Percentiles rank a stretch among this genome's conserved stretches.
phyloP scores from a whole-genome alignment of 2,888 invertebrate species.

The Leptopilina syphax region DNA sequence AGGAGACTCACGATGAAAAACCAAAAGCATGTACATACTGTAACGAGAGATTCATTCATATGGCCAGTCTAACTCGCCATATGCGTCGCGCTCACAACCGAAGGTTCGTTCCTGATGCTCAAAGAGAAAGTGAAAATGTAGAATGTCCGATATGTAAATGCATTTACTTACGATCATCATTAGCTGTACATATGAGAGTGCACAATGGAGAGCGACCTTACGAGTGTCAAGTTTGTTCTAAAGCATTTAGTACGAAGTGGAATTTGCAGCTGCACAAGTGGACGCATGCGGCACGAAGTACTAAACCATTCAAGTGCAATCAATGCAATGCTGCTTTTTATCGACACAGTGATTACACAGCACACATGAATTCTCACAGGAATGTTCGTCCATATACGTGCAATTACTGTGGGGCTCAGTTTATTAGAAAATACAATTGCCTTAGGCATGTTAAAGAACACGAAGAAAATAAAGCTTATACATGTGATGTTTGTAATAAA shows the following conservation, averaged over 20 bases:
- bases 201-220: conserved; percentile 87
- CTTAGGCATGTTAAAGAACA: conserved; percentile 91
- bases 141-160: conserved; percentile 88
- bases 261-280: conserved; percentile 92
- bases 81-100: conserved; percentile 89
- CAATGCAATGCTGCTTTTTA: conserved; percentile 92
- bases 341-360: conserved; percentile 87
- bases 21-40: conserved; percentile 92
- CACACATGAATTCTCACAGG: conserved; percentile 92
- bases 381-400: conserved; percentile 91
- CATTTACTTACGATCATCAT: conserved; percentile 87
- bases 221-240: conserved; percentile 89
- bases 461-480: conserved; percentile 87
- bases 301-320: conserved; percentile 91
- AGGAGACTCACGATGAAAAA: conserved; percentile 89
- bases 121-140: conserved; percentile 83
- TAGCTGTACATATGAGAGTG: conserved; percentile 88
- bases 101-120: conserved; percentile 83
- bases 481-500: conserved; percentile 88
- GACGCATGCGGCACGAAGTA: conserved; percentile 90
- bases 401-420: conserved; percentile 93
- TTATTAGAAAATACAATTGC: conserved; percentile 92
- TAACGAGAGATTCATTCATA: conserved; percentile 91
- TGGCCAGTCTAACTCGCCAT: conserved; percentile 89
- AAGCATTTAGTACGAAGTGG: conserved; percentile 93